Evolutionary conservation across 1,140 invertebrate species (phyloP), one percentile per base, ranked within the genome.

Genomic region (Polypedilum pembai): DNA sequence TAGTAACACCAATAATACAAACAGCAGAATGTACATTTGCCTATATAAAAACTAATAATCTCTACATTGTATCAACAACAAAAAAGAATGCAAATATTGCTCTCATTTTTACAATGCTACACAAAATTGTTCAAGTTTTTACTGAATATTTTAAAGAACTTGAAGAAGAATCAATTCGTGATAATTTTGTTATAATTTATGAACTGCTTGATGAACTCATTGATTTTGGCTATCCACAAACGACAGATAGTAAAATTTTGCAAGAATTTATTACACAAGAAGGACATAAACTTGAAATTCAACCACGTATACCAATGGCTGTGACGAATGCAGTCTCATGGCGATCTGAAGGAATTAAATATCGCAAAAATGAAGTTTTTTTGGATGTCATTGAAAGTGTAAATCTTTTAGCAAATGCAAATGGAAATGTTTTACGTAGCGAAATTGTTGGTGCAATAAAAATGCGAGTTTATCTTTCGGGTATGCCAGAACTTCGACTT

Each of bases 281-380:
- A 83, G 94, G 96, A 15, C 96, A 99, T 81, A 99, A 99, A 84
- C 85, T 99, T 10, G 98, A 99, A 84, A 92, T 97, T 78, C 95
- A 98, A 78, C 94, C 95, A 0, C 87, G 95, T 73, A 98, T 98
- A 74, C 98, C 98, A 0, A 94, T 97, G 87, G 96, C 98, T 17
- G 97, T 99, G 0, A 99, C 98, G 1, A 99, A 99, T 85, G 97
- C 98, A 7, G 98, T 99, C 0, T 99, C 96, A 0, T 99, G 98
- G 98, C 85, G 98, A 73, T 97, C 96, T 0, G 98, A 99, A 82
- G 97, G 97, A 1, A 96, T 99, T 73, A 99, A 98, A 80, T 99
- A 99, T 83, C 88, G 98, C 73, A 99, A 99, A 83, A 99, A 99
- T 84, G 98, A 99, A 87, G 98, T 99, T 0, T 99, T 99, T 80